Conservation (phyloP, 2,888 invertebrate species). For the Drosophila mayaguana region DNA sequence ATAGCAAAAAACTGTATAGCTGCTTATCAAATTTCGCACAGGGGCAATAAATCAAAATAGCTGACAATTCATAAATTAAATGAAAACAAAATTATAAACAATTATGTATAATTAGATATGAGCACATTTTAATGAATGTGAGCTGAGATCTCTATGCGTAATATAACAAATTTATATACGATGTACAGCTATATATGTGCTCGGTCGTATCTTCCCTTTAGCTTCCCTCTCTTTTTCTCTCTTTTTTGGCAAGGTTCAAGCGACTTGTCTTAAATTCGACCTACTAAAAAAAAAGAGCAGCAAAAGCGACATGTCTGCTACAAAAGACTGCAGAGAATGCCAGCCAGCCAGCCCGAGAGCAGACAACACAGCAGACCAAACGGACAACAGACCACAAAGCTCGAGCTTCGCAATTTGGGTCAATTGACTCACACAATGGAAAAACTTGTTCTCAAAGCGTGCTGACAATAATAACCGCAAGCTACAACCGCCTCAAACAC, state of each 20-base stretch:
- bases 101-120: slow-evolving; percentile 4
- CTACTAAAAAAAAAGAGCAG: slow-evolving; percentile 65
- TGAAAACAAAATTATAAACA: neutral
- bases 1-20: neutral
- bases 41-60: neutral
- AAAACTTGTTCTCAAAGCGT: slow-evolving; percentile 71
- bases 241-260: slow-evolving; percentile 63
- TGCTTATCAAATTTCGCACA: neutral
- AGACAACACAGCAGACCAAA: slow-evolving; percentile 36
- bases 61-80: slow-evolving; percentile 4
- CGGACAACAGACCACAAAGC: slow-evolving; percentile 55
- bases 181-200: neutral
- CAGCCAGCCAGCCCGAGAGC: slow-evolving; percentile 10
- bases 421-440: slow-evolving; percentile 72
- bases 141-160: neutral
- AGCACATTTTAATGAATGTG: neutral
- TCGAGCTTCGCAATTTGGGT: slow-evolving; percentile 70
- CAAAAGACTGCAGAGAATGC: slow-evolving; percentile 37
- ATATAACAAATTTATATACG: neutral
- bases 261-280: slow-evolving; percentile 67
- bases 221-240: neutral
- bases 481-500: slow-evolving; percentile 12
- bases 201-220: neutral
- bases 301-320: slow-evolving; percentile 60
- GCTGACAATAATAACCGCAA: slow-evolving; percentile 76